Evolutionary conservation across 2,113 vertebrate genomes (phyloP).

Genomic region (Mesocricetus auratus): DNA sequence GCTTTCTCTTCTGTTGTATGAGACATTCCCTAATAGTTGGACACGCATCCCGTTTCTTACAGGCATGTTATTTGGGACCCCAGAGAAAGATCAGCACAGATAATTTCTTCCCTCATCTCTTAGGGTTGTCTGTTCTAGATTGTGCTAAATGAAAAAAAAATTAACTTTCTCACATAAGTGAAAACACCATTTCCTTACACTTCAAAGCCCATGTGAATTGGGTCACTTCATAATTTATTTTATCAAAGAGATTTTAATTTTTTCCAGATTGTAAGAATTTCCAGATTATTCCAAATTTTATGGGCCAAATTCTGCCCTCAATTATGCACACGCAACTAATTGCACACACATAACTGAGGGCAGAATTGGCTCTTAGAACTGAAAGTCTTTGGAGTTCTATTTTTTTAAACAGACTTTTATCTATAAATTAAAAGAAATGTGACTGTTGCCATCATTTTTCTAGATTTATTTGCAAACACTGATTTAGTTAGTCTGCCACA

Average conservation of each 20-base stretch:
- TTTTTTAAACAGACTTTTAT: constrained; percentile 38
- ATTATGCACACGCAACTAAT: constrained; percentile 65
- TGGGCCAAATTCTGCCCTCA: constrained; percentile 68
- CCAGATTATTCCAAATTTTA: constrained; percentile 78
- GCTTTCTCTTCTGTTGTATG: neutral
- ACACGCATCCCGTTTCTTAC: neutral
- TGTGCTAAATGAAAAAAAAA: constrained; percentile 43
- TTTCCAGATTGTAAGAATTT: constrained; percentile 75
- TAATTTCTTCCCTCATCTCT: neutral
- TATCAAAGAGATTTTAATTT: constrained; percentile 80
- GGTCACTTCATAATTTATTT: constrained; percentile 79
- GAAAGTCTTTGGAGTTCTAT: constrained; percentile 11
- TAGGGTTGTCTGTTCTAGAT: constrained; percentile 61
- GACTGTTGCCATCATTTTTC: constrained; percentile 55
- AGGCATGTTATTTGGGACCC: neutral
- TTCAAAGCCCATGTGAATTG: constrained; percentile 76
- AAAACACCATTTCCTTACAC: constrained; percentile 76
- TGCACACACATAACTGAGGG: constrained; percentile 58
- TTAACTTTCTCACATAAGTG: constrained; percentile 74
- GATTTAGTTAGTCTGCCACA: constrained; percentile 43
- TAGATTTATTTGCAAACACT: constrained; percentile 49
- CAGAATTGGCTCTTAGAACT: constrained; percentile 59
- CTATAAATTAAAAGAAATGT: constrained; percentile 40
- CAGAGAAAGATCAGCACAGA: neutral
- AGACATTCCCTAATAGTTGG: neutral